A percentile compares a stretch with the other conserved stretches of the same genome.
Conservation (phyloP, 2,113 vertebrate genomes). For the Aegypius monachus region DNA sequence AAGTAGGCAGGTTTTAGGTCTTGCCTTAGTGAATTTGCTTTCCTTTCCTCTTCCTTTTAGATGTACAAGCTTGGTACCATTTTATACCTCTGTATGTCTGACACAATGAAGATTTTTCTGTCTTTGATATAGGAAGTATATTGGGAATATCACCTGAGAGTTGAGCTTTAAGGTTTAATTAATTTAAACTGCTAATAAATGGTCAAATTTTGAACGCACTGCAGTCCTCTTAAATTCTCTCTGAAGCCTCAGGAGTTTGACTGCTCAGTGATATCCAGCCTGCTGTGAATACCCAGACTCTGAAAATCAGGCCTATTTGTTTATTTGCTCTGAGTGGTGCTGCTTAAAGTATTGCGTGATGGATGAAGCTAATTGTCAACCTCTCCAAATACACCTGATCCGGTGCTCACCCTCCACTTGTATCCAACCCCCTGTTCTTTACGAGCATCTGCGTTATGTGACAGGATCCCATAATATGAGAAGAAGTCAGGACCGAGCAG, state of each 20-base stretch:
- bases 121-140: neutral
- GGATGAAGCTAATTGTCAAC: neutral
- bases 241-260: neutral
- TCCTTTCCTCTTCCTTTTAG: neutral
- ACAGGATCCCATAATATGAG: neutral
- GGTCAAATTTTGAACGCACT: neutral
- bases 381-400: neutral
- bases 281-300: neutral
- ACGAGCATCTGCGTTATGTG: neutral
- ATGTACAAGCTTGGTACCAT: neutral
- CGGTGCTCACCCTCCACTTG: neutral
- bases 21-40: neutral
- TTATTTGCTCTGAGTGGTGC: neutral
- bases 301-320: neutral
- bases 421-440: neutral
- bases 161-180: neutral
- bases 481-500: neutral
- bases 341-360: neutral
- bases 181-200: neutral
- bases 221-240: neutral
- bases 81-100: neutral
- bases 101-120: neutral
- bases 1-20: neutral
- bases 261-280: neutral
- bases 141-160: neutral